Conservation (phyloP, 2,888 invertebrate genomes). For the Phrixothrix hirtus region DNA sequence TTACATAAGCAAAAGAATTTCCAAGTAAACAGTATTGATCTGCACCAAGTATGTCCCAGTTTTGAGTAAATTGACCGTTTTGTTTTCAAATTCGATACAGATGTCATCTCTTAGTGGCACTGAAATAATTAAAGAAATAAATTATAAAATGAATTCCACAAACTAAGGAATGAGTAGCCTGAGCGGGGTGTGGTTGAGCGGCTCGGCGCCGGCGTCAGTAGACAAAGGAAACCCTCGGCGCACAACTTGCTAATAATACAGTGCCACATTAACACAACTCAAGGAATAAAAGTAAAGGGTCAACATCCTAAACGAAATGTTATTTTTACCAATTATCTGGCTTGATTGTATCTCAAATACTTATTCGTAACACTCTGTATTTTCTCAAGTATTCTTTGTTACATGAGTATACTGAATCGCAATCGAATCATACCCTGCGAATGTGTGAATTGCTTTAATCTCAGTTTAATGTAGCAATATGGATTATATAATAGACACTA, state of each 20-base stretch:
- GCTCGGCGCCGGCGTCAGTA: conserved; percentile 39
- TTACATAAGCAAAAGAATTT: background rate
- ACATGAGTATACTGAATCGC: no score
- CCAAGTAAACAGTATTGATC: background rate
- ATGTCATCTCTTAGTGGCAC: no score
- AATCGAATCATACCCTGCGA: no score
- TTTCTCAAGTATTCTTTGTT: background rate
- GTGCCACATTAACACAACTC: conserved; percentile 22
- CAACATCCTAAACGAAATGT: conserved; percentile 23
- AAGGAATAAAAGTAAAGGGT: conserved; percentile 22
- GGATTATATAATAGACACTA: no score
- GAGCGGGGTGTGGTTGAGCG: conserved; percentile 35
- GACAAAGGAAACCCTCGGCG: conserved; percentile 33
- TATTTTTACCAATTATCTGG: conserved; percentile 5
- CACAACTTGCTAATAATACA: conserved; percentile 35
- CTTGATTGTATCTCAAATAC: conserved; percentile 1
- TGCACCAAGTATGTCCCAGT: background rate
- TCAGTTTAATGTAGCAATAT: no score
- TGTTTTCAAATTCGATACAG: background rate
- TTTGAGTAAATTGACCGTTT: background rate
- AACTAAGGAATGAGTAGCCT: conserved; percentile 18
- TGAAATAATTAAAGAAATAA: conserved; percentile 5
- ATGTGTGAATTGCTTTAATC: no score
- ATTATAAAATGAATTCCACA: conserved; percentile 16
- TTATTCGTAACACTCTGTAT: no score